phyloP scores from a whole-genome alignment of 2,797 vertebrate genomes.

The Xyrichtys novacula region DNA sequence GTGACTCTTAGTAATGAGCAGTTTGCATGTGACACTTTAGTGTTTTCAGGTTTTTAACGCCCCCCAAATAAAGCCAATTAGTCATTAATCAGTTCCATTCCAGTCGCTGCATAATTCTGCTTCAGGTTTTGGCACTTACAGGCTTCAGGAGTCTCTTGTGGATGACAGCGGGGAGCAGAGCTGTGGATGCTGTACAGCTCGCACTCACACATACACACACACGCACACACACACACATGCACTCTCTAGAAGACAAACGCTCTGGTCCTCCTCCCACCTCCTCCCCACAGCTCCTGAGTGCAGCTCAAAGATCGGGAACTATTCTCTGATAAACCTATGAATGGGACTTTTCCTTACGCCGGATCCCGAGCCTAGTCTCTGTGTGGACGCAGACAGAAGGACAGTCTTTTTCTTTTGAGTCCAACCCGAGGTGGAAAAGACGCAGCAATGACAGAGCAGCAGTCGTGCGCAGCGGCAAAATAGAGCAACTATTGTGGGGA shows the following conservation, averaged over 20 bases:
- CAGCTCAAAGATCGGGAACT: slow-evolving; percentile 44
- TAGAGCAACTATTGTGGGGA: slow-evolving; percentile 78
- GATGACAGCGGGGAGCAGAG: slow-evolving; percentile 77
- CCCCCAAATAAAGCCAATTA: slow-evolving; percentile 59
- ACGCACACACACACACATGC: background rate
- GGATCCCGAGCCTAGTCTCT: slow-evolving; percentile 51
- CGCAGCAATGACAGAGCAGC: slow-evolving; percentile 78
- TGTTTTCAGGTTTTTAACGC: background rate
- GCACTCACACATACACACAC: slow-evolving; percentile 3
- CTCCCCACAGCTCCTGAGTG: slow-evolving; percentile 49
- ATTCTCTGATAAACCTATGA: slow-evolving; percentile 59
- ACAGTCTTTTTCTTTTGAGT: slow-evolving; percentile 59
- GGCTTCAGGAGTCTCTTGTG: slow-evolving; percentile 67
- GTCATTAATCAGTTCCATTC: slow-evolving; percentile 82
- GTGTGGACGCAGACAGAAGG: slow-evolving; percentile 51
- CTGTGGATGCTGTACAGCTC: slow-evolving; percentile 76
- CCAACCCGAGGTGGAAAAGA: slow-evolving; percentile 63
- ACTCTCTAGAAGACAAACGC: slow-evolving; percentile 72
- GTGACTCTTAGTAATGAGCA: background rate
- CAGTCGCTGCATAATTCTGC: slow-evolving; percentile 79
- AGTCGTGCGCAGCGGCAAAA: slow-evolving; percentile 74
- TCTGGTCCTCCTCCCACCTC: slow-evolving; percentile 68
- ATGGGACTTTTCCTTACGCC: slow-evolving; percentile 63
- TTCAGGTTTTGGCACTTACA: slow-evolving; percentile 83
- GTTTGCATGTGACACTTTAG: background rate